Evolutionary conservation across 2,113 vertebrate genomes (phyloP).

Genomic region (Oryzias melastigma): DNA sequence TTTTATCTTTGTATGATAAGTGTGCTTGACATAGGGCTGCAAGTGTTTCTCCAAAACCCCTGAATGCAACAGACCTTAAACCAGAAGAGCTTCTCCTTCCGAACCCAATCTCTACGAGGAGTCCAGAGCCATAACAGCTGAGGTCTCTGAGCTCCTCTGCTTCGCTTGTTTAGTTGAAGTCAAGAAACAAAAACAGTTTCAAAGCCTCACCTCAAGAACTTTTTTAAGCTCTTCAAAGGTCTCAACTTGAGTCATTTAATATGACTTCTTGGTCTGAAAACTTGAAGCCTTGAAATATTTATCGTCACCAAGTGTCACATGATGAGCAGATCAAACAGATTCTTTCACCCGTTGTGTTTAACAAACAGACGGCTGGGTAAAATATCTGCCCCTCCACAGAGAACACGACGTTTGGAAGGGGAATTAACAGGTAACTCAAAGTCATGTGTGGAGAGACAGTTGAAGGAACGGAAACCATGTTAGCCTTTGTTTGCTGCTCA

Average conservation of each 20-base stretch:
- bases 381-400: slow-evolving; percentile 68
- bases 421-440: slow-evolving; percentile 55
- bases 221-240: too few species aligned
- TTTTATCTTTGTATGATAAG: too few species aligned
- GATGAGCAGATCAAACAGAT: slow-evolving; percentile 56
- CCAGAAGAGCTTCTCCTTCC: background rate
- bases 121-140: slow-evolving; percentile 59
- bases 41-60: too few species aligned
- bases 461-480: slow-evolving; percentile 57
- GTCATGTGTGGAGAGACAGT: slow-evolving; percentile 62
- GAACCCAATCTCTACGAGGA: slow-evolving; percentile 52
- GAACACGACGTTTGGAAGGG: slow-evolving; percentile 29
- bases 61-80: too few species aligned
- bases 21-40: too few species aligned
- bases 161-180: slow-evolving; percentile 20
- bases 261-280: background rate
- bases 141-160: background rate
- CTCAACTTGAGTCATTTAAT: background rate
- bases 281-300: too few species aligned
- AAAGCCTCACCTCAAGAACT: too few species aligned
- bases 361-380: slow-evolving; percentile 63
- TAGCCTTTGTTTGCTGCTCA: slow-evolving; percentile 67
- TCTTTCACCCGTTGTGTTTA: slow-evolving; percentile 67
- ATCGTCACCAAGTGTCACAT: background rate
- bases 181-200: too few species aligned